Base-by-base conservation (phyloP, 2,797 vertebrate genomes). In the Rhabdophis nuchalis region DNA sequence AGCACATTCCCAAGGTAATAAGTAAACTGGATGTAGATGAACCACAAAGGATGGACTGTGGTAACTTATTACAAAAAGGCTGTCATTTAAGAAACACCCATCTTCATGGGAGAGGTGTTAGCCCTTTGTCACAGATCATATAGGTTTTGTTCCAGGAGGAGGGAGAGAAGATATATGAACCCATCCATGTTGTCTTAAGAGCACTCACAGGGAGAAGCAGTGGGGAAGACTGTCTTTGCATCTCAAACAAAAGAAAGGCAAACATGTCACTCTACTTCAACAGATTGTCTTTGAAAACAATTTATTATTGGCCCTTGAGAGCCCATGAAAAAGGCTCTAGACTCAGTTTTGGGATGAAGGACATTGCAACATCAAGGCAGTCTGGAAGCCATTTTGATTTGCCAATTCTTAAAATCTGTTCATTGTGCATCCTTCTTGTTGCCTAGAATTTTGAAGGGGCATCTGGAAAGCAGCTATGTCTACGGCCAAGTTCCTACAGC, bases 241-340 rank as follows among this genome's bases (percentile, higher is more conserved):
- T 96, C 96, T 96, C 96, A 96, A 96, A 95, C 92, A 95, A 96
- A 96, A 96, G 96, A 95, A 97, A 97, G 95, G 94, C 96, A 96
- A 95, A 94, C 10, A 1, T 97, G 97, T 96, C 96, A 96, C 97
- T 95, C 91, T 95, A 93, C 94, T 94, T 96, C 96, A 97, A 96
- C 95, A 96, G 95, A 95, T 96, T 97, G 96, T 96, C 95, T 97
- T 95, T 95, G 96, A n/a, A 94, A 96, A 96, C 93, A 96, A 95
- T 97, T 97, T 97, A 97, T 93, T 97, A 96, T 97, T 97, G 97
- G 96, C 97, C 96, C 95, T 96, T 97, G 96, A 97, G 95, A 95
- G 94, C 97, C 96, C 95, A 97, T 97, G 97, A 98, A 98, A 27
- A 98, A 97, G 97, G 94, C 96, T 97, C 97, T 98, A 97, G 97